Conservation (phyloP, 23 tunicate species). For the Trididemnum miniatum region DNA sequence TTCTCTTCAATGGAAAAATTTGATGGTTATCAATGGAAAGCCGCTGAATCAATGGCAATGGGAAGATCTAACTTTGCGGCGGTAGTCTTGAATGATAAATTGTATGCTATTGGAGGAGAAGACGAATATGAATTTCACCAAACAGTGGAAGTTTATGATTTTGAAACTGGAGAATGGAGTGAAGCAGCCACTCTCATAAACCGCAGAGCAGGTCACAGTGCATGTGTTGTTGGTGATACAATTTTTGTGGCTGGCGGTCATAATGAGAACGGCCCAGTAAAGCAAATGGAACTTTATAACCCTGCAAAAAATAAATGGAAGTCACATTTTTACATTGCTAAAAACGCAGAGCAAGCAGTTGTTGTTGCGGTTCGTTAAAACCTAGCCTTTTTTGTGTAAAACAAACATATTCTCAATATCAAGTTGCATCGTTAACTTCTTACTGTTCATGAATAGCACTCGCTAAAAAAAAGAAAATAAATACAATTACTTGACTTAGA, state of each 20-base stretch:
- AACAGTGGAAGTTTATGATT: background rate
- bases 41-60: background rate
- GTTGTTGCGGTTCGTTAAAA: too few species aligned
- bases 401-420: too few species aligned
- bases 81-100: background rate
- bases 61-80: constrained; percentile 6
- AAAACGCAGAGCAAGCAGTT: too few species aligned
- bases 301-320: background rate
- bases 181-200: background rate
- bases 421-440: too few species aligned
- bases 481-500: too few species aligned
- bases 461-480: too few species aligned
- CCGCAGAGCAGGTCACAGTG: constrained; percentile 7
- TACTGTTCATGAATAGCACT: too few species aligned
- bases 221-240: constrained; percentile 13
- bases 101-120: constrained; percentile 12
- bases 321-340: too few species aligned
- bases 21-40: background rate
- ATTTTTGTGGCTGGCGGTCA: background rate
- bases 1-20: background rate
- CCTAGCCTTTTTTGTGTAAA: too few species aligned
- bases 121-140: too few species aligned
- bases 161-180: background rate
- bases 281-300: constrained; percentile 10
- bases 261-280: constrained; percentile 5